Evolutionary conservation across 2,888 invertebrate species (phyloP).

Genomic region (Caradrina kadenii): DNA sequence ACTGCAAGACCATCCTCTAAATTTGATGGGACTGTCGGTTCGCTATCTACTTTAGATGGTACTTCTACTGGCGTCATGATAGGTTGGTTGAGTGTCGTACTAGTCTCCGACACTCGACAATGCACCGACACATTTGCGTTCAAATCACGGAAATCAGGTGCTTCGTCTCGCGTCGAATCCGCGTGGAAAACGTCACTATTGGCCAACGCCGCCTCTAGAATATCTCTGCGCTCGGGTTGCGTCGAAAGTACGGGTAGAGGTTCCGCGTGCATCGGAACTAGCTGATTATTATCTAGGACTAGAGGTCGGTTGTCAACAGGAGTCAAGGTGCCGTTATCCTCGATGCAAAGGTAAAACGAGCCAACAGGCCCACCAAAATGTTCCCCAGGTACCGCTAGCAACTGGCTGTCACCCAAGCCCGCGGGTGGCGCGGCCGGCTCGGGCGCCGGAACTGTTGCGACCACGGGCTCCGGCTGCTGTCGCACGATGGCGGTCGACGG

Average conservation of each 20-base stretch:
- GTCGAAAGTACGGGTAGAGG: conserved; percentile 73
- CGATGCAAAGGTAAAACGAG: conserved; percentile 94
- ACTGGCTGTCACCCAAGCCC: conserved; percentile 90
- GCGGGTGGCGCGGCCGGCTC: conserved; percentile 68
- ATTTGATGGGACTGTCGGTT: conserved; percentile 77
- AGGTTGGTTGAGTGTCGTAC: conserved; percentile 93
- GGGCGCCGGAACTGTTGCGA: conserved; percentile 58
- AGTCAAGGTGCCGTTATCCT: conserved; percentile 93
- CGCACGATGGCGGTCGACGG: conserved; percentile 86
- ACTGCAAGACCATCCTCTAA: conserved; percentile 91
- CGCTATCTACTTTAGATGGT: conserved; percentile 88
- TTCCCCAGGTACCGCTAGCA: conserved; percentile 93
- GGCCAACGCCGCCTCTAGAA: conserved; percentile 94
- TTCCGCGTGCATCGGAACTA: conserved; percentile 84
- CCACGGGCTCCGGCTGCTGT: conserved; percentile 71
- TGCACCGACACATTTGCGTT: conserved; percentile 89
- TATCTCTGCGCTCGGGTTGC: conserved; percentile 91
- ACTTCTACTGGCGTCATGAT: conserved; percentile 96
- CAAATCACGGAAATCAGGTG: conserved; percentile 91
- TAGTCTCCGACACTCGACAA: conserved; percentile 94
- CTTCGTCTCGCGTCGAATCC: conserved; percentile 88
- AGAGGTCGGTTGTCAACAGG: conserved; percentile 93
- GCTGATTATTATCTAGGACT: conserved; percentile 87
- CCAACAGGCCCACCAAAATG: conserved; percentile 93
- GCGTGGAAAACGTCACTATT: conserved; percentile 93